phyloP scores from a whole-genome alignment of 2,797 vertebrate species.

The Protosalanx chinensis region DNA sequence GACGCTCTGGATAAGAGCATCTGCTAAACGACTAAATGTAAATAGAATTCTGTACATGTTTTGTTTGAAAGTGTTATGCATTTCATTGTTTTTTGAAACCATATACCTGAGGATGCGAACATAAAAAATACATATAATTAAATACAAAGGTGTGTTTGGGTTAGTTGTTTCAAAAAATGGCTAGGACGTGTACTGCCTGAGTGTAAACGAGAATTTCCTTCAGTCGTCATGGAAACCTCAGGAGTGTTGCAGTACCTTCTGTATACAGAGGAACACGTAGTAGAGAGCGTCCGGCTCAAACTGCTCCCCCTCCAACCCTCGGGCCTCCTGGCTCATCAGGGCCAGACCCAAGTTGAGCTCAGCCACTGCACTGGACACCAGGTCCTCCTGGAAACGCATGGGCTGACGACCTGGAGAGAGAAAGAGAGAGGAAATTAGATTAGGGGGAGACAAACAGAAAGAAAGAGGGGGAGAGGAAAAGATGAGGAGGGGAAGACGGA shows the following conservation, averaged over 20 bases:
- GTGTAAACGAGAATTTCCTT: background rate
- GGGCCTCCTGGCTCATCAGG: slow-evolving; percentile 94
- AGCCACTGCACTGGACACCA: slow-evolving; percentile 95
- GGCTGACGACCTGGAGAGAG: slow-evolving; percentile 85
- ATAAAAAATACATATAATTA: no score
- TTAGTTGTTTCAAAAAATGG: no score
- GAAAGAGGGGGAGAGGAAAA: background rate
- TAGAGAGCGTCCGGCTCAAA: slow-evolving; percentile 93
- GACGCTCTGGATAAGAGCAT: no score
- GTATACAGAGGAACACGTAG: slow-evolving; percentile 97
- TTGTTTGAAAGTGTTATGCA: no score
- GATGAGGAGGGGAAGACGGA: background rate
- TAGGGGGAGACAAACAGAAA: background rate
- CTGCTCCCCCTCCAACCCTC: slow-evolving; percentile 85
- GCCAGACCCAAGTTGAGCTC: slow-evolving; percentile 93
- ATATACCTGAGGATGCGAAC: no score
- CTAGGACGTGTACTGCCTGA: no score
- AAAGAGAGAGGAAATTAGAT: background rate
- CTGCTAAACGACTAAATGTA: no score
- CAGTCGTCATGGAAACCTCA: background rate
- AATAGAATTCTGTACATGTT: no score
- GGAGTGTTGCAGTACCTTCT: slow-evolving; percentile 78
- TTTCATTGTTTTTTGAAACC: no score
- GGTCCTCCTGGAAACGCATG: slow-evolving; percentile 94
- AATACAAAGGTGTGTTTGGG: no score